Base-by-base conservation (phyloP, 2,797 vertebrate genomes). In the Pseudocheirus occidentalis region DNA sequence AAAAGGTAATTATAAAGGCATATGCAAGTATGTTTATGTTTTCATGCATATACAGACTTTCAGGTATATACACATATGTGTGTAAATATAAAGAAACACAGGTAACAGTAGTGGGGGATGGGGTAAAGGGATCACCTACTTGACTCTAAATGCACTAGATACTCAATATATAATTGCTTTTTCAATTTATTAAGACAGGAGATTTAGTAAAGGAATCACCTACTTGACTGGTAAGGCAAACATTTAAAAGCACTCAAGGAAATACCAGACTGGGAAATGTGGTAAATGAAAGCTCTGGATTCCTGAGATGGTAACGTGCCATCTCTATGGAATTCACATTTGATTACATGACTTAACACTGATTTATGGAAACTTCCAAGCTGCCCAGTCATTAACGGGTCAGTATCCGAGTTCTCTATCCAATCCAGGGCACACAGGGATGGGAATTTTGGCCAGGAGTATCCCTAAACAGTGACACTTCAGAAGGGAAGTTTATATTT, bases 311-410 rank as follows among this genome's bases (percentile, higher is more conserved):
- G 91, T 87, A 94, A 92, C 2, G 0, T 96, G 96, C 50, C 92
- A 92, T 94, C 91, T 92, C 95, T 87, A n/a, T 81, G 94, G 95
- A 96, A 90, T 87, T 87, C 24, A 95, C 93, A 92, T 94, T 96
- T 97, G 96, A 94, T 55, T 93, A 62, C 94, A 13, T 91, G 94
- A 93, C 95, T 95, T 96, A 95, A 81, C 89, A 89, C 90, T 97
- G 97, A 96, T 96, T 97, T 97, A 91, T 94, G 92, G 34, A 92
- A 90, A 40, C 62, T 92, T 92, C 12, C 1, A 12, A 40, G 40
- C 21, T 87, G 40, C 73, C 73, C 53, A 31, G 57, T 62, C 92
- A 96, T 81, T 54, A 81, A 16, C 46, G 28, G 54, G 53, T 81
- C 66, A 97, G 93, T 92, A 21, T 87, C 94, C 13, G 0, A 92